Base-by-base conservation (phyloP, 2,888 invertebrate species). In the Tetragnatha montana region DNA sequence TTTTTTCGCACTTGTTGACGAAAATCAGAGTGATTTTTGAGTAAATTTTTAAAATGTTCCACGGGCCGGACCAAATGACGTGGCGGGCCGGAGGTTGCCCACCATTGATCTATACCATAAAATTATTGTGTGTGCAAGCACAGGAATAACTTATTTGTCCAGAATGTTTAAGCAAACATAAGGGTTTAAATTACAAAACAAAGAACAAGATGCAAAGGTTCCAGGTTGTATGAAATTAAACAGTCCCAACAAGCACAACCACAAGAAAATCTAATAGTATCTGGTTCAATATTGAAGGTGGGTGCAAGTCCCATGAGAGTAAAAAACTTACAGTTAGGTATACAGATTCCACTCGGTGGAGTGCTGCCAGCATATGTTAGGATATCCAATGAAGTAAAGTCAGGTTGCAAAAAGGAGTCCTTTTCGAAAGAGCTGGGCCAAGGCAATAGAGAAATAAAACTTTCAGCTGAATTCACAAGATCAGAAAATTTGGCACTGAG, bases 301-400 rank as follows among this genome's bases (percentile, higher is more conserved):
- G 14, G 1, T 68, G 68, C 21, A 73, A 19, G 73, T 4, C 35
- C 35, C 35, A 35, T 35, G 4, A 35, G 35, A 35, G 35, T 35
- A 47, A 35, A 14, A 49, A 78, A 93, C 96, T 95, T 94, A 97
- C 97, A 99, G 94, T 99, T 99, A 49, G 99, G 99, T 94, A 99
- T 99, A 94, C 98, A 99, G 92, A 99, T 99, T 90, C 99, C 99
- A 85, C 97, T 96, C 0, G 99, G 99, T 89, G 99, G 97, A n/a
- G 97, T 98, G 92, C 97, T 97, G 12, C 97, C 97, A 0, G 97
- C 96, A 94, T 98, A 99, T 0, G 97, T 96, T 8, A 99, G 94
- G 0, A 99, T 97, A 94, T 99, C 98, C 70, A 99, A 94, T 6
- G 98, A 98, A 2, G 99, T 99, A 93, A 99, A 99, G 93, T 99